A percentile compares a stretch with the other conserved stretches of the same genome.
phyloP scores from a whole-genome alignment of 1,140 invertebrate genomes.

The Homarus americanus region DNA sequence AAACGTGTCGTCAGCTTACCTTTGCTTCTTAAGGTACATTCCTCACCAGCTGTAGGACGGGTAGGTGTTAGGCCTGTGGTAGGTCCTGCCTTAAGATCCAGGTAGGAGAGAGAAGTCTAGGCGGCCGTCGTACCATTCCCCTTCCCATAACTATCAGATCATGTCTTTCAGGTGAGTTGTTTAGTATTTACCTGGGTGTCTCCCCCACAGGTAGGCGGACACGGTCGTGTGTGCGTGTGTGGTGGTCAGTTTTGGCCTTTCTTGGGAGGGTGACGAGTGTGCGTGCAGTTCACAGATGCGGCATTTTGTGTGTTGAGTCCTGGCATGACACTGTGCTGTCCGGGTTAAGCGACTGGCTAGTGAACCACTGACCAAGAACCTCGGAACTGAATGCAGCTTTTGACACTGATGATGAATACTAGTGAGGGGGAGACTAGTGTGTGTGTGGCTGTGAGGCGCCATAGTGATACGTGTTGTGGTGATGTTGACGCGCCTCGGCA shows the following conservation, averaged over 20 bases:
- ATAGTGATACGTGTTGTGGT: neutral
- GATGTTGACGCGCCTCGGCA: neutral
- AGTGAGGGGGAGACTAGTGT: neutral
- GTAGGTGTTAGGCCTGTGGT: neutral
- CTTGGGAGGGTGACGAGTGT: neutral
- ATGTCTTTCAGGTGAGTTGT: neutral
- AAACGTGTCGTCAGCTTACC: neutral
- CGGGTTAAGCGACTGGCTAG: neutral
- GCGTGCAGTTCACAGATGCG: neutral
- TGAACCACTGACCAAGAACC: neutral
- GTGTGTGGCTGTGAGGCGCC: neutral
- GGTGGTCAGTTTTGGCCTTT: neutral
- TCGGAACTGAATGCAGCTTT: neutral
- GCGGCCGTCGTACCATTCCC: neutral
- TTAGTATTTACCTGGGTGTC: neutral
- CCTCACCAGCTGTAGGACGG: neutral
- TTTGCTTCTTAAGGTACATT: neutral
- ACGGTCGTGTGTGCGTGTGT: conserved; percentile 1
- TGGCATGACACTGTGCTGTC: neutral
- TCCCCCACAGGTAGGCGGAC: neutral
- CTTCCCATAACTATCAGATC: neutral
- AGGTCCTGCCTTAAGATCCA: neutral
- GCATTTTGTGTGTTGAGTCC: neutral
- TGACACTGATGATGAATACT: neutral
- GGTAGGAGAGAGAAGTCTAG: neutral